Evolutionary conservation across 2,113 vertebrate genomes (phyloP).

Genomic region (Sciurus niger): DNA sequence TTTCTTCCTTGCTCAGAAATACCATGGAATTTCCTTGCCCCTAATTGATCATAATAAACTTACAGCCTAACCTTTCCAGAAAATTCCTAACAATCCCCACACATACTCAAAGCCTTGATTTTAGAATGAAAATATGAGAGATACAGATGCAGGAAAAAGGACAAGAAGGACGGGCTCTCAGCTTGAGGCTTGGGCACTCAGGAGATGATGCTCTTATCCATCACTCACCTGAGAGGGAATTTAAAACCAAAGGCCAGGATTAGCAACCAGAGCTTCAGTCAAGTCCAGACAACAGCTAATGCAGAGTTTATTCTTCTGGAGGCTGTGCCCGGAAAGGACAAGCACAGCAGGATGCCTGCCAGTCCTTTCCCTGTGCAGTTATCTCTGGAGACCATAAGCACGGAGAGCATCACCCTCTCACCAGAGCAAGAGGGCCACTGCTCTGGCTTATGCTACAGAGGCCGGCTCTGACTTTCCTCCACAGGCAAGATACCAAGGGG

Average conservation of each 20-base stretch:
- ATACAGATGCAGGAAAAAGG: background rate
- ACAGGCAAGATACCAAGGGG: background rate
- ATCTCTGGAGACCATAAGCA: background rate
- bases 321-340: background rate
- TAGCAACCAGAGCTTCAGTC: background rate
- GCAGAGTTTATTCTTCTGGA: background rate
- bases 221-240: background rate
- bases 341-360: background rate
- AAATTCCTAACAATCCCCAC: background rate
- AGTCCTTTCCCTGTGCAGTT: background rate
- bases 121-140: background rate
- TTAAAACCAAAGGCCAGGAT: background rate
- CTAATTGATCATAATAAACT: background rate
- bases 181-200: background rate
- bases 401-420: background rate
- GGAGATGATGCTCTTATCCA: background rate
- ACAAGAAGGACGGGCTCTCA: background rate
- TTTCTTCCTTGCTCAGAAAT: constrained; percentile 2
- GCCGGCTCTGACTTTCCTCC: background rate
- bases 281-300: background rate
- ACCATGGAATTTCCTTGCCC: background rate
- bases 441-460: rapidly evolving
- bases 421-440: background rate
- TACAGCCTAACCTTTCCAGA: background rate
- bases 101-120: background rate